Base-by-base conservation (phyloP, 2,888 invertebrate genomes). In the Griposia aprilina region DNA sequence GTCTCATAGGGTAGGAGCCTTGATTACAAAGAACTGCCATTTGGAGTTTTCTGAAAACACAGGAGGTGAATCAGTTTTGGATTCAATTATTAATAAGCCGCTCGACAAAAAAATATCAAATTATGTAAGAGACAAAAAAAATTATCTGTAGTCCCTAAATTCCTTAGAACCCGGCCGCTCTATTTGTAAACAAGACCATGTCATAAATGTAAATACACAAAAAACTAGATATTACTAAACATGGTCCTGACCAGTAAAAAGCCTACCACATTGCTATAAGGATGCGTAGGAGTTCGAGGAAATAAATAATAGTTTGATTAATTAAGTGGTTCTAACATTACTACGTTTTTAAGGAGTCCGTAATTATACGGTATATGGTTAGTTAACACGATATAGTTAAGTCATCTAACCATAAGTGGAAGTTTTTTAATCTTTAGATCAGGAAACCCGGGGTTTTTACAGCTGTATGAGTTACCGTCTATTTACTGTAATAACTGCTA, bases 221-320 rank as follows among this genome's bases (percentile, higher is more conserved):
- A 57, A n/a, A 74, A 75, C 48, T 63, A 45, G 26, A 41, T 26
- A 55, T 48, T 10, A 2, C 73, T 66, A 62, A 78, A 81, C 10
- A 82, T 50, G 69, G 75, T 4, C 17, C 1, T n/a, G 26, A 20
- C 71, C 6, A 45, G 55, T 67, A 60, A 76, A 70, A 75, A 17
- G 67, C 73, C 79, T 74, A 71, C 72, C 20, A 60, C 63, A 66
- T 70, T n/a, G 17, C 8, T 63, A 76, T 59, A 17, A 67, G n/a
- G 26, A 67, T 65, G 73, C 70, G 84, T 85, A 76, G 84, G 85
- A 55, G 85, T 70, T 69, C 20, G 50, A 62, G 79, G 74, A 79
- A 76, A 84, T 57, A 70, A 62, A 50, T 71, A 20, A 50, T 65
- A 48, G 20, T 76, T 76, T 50, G 26, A 68, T 65, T 72, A 77